phyloP scores from a whole-genome alignment of 2,797 vertebrate genomes.

The Poeciliopsis infans region DNA sequence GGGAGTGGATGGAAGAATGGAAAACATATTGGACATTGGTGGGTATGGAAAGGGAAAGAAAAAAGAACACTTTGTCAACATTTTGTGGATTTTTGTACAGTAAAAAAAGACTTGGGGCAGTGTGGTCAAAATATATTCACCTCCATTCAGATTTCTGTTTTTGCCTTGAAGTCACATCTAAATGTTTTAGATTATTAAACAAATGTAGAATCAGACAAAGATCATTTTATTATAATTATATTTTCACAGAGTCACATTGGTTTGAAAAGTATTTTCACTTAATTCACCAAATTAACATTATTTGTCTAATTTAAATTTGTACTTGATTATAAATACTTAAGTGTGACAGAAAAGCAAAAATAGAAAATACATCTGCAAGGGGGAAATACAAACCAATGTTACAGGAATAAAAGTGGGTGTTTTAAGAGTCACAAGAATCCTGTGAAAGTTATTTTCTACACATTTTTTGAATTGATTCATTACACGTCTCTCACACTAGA shows the following conservation, averaged over 20 bases:
- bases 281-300: background rate
- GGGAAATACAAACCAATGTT: background rate
- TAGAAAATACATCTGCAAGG: background rate
- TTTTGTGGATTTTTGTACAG: background rate
- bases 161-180: background rate
- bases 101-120: background rate
- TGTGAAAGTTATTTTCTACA: background rate
- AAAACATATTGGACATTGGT: too few species aligned
- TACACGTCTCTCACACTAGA: slow-evolving; percentile 61
- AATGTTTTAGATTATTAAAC: background rate
- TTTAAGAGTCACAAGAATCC: background rate
- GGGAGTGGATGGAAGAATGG: background rate
- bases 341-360: background rate
- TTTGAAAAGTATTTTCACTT: background rate
- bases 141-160: background rate
- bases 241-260: background rate
- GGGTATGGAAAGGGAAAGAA: background rate
- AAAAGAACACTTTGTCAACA: background rate
- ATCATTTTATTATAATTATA: background rate
- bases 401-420: background rate
- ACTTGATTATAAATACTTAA: background rate
- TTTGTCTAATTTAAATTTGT: background rate
- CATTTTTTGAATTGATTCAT: background rate
- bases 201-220: background rate
- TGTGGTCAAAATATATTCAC: background rate